These are phyloP conservation scores for Telmatochromis sp. DNA, from an alignment of 2,113 vertebrate genomes.

Conservation along the genomic window DNA sequence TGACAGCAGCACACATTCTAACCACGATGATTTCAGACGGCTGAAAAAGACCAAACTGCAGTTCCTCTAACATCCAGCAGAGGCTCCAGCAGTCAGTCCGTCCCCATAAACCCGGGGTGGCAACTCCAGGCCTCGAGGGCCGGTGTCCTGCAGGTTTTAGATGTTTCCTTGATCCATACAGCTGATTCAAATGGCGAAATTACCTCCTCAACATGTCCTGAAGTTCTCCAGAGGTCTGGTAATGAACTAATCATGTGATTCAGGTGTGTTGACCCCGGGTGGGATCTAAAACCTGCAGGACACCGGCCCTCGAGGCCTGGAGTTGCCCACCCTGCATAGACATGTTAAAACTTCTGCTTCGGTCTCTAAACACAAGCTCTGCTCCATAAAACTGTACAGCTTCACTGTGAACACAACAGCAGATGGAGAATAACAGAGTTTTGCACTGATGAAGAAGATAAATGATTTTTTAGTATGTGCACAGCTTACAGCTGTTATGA, in stretches of 20 bases:
- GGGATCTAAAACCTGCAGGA: neutral
- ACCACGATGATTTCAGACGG: neutral
- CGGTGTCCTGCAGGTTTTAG: neutral
- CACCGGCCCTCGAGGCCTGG: rapidly evolving
- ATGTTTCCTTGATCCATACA: rapidly evolving
- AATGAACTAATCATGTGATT: neutral
- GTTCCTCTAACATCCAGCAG: neutral
- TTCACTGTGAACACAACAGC: neutral
- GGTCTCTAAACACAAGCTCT: neutral
- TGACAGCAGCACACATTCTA: neutral
- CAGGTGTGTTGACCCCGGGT: rapidly evolving
- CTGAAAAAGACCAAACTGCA: neutral
- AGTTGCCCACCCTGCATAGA: neutral
- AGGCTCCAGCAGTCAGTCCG: neutral
- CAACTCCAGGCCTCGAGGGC: neutral
- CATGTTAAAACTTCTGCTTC: neutral
- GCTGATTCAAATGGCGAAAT: rapidly evolving
- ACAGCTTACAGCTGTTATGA: neutral
- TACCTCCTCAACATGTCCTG: rapidly evolving
- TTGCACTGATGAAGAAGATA: neutral
- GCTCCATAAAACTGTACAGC: neutral
- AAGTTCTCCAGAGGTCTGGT: rapidly evolving
- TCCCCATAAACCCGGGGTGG: neutral
- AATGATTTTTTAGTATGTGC: neutral
- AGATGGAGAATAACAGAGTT: neutral